Percentiles rank a stretch among this genome's conserved stretches.
These are phyloP conservation scores for Condylura cristata DNA, from an alignment of 2,113 vertebrate species.

Conservation along the genomic window DNA sequence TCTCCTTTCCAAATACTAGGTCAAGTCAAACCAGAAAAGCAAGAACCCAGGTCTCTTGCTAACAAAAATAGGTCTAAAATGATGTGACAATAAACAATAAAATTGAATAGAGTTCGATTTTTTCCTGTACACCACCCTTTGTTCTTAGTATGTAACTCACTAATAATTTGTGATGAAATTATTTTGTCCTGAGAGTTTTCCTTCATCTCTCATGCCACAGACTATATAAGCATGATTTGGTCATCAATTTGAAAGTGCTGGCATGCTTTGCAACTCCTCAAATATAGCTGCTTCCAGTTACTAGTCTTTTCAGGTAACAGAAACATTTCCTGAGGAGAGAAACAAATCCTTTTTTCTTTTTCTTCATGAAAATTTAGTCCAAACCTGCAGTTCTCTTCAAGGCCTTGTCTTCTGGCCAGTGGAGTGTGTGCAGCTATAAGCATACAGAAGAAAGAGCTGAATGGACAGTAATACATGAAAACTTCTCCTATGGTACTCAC, in stretches of 20 bases:
- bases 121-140: background rate
- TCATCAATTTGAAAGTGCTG: background rate
- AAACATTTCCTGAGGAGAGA: background rate
- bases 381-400: too few species aligned
- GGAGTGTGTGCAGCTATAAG: background rate
- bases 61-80: conserved; percentile 2
- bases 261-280: background rate
- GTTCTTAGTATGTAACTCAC: background rate
- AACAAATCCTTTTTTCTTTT: background rate
- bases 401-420: too few species aligned
- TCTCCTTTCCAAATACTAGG: too few species aligned
- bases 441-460: background rate
- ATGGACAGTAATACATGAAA: background rate
- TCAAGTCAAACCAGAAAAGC: too few species aligned
- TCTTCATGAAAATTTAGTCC: background rate
- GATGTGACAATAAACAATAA: background rate
- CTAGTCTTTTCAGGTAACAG: background rate
- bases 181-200: background rate
- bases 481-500: background rate
- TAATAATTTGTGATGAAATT: background rate
- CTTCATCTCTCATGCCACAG: background rate
- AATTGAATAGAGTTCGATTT: background rate
- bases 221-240: background rate
- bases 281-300: background rate
- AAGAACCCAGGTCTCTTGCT: too few species aligned